Percentiles rank a stretch among this genome's conserved stretches.
These are phyloP conservation scores for Spodoptera frugiperda DNA, from an alignment of 1,140 invertebrate species.

Conservation along the genomic window DNA sequence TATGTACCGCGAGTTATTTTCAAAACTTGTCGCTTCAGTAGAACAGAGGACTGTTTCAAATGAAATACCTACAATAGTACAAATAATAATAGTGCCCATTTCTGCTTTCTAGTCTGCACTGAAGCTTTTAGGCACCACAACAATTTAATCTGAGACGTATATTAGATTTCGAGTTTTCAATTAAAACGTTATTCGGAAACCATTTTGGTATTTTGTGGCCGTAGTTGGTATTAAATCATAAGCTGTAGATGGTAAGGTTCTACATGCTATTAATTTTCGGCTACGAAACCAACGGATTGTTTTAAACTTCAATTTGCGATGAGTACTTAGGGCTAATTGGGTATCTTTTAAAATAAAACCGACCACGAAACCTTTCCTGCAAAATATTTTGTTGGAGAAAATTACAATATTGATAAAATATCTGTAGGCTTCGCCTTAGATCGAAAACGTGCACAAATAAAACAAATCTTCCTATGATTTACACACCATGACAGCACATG, in stretches of 20 bases:
- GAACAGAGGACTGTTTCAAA: no score
- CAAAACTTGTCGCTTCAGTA: no score
- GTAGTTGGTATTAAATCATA: slow-evolving; percentile 46
- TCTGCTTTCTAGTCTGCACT: not conserved
- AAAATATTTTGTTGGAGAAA: no score
- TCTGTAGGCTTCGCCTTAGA: no score
- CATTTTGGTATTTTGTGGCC: slow-evolving; percentile 40
- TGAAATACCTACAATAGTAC: not conserved
- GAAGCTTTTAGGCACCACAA: slow-evolving; percentile 18
- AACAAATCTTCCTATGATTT: slow-evolving; percentile 18
- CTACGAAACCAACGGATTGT: slow-evolving; percentile 3
- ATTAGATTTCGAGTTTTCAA: slow-evolving; percentile 41
- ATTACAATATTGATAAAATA: no score
- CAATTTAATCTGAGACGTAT: slow-evolving; percentile 42
- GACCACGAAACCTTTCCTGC: no score
- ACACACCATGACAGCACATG: slow-evolving; percentile 17
- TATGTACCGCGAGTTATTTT: no score
- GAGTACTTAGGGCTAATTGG: not conserved
- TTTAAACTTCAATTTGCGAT: not conserved
- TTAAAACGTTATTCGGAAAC: slow-evolving; percentile 42
- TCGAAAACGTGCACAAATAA: not conserved
- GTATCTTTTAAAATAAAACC: not conserved
- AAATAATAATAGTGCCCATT: not conserved
- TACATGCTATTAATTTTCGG: slow-evolving; percentile 38
- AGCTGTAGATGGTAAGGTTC: slow-evolving; percentile 32